Conservation (phyloP, 2,888 invertebrate species). For the Drosophila sordidula region DNA sequence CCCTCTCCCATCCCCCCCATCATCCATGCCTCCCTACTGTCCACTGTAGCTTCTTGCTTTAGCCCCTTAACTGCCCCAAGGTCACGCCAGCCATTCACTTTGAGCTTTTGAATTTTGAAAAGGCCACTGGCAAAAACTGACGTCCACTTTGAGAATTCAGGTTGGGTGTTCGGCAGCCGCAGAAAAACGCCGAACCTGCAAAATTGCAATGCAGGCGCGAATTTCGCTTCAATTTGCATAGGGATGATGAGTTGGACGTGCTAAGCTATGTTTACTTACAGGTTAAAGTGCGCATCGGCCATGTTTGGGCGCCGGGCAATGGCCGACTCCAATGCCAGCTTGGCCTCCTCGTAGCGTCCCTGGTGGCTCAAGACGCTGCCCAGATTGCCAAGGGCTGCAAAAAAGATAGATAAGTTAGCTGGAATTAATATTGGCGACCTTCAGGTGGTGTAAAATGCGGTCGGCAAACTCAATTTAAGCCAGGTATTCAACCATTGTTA, state of each 20-base stretch:
- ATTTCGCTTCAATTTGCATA: conserved; percentile 54
- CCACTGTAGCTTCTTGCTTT: too few relatives aligned
- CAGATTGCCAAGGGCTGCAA: conserved; percentile 96
- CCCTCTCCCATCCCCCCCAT: background rate
- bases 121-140: conserved; percentile 62
- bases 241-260: conserved; percentile 50
- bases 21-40: background rate
- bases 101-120: conserved; percentile 79
- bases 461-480: too few relatives aligned
- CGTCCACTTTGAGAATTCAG: conserved; percentile 59
- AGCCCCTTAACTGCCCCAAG: conserved; percentile 49
- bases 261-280: conserved; percentile 89
- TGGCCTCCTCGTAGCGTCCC: conserved; percentile 94
- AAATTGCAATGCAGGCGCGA: conserved; percentile 46
- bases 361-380: conserved; percentile 97
- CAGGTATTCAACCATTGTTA: too few relatives aligned
- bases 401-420: background rate
- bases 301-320: conserved; percentile 93
- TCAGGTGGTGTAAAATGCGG: too few relatives aligned
- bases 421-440: background rate
- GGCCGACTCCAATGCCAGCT: conserved; percentile 95
- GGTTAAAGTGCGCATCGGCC: conserved; percentile 99
- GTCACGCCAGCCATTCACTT: conserved; percentile 74
- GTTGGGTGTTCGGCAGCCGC: conserved; percentile 42
- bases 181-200: conserved; percentile 15